Evolutionary conservation across 2,888 invertebrate species (phyloP), one percentile per base, ranked within the genome.

Genomic region (Stenoptilia bipunctidactyla): DNA sequence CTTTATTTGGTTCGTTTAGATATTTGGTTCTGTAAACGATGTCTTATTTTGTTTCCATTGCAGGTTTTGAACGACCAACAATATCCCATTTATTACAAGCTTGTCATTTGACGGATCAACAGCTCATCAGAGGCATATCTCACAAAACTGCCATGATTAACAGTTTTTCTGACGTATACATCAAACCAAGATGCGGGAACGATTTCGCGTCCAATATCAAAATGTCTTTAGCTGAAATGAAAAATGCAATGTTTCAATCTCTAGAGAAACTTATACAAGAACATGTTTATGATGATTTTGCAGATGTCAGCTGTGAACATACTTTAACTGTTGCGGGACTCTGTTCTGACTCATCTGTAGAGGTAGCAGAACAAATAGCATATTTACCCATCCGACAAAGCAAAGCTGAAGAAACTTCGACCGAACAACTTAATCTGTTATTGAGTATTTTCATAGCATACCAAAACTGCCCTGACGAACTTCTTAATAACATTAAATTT

Each of bases 161-260:
- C 38, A 85, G 88, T 42, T 88, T 88, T 48, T 66, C 86, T 0
- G 90, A 91, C 56, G 88, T 92, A 10, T 92, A 92, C 55, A 85
- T 88, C 2, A 86, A 87, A 51, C 76, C 87, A 1, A 71, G 86
- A 50, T 74, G 73, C 39, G 76, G 79, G 1, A 64, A 64, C 2
- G 82, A 85, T 41, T 71, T 77, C 2, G 55, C 65, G 2, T 55
- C 67, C 1, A 61, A 58, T 13, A 43, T 67, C 0, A 80, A 65
- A 43, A 65, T 74, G 34, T 75, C 86, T 8, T 55, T 87, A 2
- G 73, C 76, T 2, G 73, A 79, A 45, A 79, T 86, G 49, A 82
- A 87, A 52, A 77, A 85, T 30, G 61, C 76, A 35, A 79, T 79
- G 73, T 63, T 77, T 2, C 71, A 66, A 42, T 56, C 61, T 2